Evolutionary conservation across 2,113 vertebrate species (phyloP).

Genomic region (Malurus elegans): DNA sequence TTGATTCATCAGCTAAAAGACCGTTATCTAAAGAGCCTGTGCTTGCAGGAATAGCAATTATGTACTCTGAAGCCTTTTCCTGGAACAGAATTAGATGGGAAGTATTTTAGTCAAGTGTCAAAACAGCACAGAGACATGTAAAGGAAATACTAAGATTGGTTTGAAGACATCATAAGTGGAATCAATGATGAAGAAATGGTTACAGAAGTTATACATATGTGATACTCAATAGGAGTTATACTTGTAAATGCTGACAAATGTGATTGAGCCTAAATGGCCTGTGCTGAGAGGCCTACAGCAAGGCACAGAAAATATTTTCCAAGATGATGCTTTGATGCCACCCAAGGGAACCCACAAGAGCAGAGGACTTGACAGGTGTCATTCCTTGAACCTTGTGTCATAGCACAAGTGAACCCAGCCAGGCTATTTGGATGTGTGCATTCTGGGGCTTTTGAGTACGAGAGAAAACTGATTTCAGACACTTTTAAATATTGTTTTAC

Average conservation of each 20-base stretch:
- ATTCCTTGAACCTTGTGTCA: background rate
- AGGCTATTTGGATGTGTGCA: background rate
- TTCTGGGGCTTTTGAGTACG: background rate
- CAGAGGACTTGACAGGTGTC: background rate
- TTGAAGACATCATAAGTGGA: background rate
- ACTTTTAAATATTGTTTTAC: background rate
- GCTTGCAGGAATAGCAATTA: background rate
- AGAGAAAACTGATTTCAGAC: background rate
- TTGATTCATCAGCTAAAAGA: background rate
- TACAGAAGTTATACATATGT: background rate
- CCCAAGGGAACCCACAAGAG: background rate
- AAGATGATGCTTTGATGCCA: background rate
- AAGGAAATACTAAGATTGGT: background rate
- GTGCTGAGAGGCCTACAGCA: background rate
- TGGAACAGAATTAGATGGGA: background rate
- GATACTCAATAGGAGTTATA: background rate
- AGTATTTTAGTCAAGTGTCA: background rate
- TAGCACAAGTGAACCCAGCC: background rate
- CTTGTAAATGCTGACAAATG: background rate
- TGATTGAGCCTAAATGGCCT: background rate
- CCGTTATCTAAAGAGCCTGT: background rate
- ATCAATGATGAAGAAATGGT: background rate
- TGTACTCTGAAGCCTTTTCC: background rate
- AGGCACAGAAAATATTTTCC: background rate
- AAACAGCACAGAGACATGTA: background rate